Conservation (phyloP, 1,140 invertebrate species). For the Drosophila varians region DNA sequence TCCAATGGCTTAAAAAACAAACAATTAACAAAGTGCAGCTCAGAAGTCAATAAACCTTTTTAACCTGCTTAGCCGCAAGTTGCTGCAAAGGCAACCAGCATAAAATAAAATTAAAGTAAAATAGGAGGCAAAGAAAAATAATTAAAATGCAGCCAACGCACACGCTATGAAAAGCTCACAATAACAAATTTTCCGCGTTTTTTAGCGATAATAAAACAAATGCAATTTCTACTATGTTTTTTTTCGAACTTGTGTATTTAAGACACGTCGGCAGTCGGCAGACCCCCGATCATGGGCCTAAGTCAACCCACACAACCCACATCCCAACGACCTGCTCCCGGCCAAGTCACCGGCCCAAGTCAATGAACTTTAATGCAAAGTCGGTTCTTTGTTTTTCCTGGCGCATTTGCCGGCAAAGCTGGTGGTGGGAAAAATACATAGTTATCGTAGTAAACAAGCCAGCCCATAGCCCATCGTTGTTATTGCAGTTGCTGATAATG, state of each 20-base stretch:
- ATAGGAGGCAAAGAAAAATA: slow-evolving; percentile 50
- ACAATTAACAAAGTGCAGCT: slow-evolving; percentile 37
- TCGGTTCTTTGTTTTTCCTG: slow-evolving; percentile 43
- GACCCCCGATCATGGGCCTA: slow-evolving; percentile 19
- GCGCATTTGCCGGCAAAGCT: slow-evolving; percentile 16
- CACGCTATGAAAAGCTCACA: slow-evolving; percentile 62
- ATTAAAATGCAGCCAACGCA: slow-evolving; percentile 69
- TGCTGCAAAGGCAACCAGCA: slow-evolving; percentile 36
- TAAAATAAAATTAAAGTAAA: slow-evolving; percentile 29
- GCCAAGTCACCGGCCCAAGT: slow-evolving; percentile 20
- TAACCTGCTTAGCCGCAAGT: slow-evolving; percentile 63
- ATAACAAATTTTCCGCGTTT: slow-evolving; percentile 80
- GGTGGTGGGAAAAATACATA: slow-evolving; percentile 34
- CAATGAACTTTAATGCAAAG: slow-evolving; percentile 52
- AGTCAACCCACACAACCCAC: background rate
- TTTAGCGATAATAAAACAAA: slow-evolving; percentile 41
- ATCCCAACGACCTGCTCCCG: background rate
- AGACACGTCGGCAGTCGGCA: slow-evolving; percentile 62
- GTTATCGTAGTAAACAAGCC: slow-evolving; percentile 28
- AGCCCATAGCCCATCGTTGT: slow-evolving; percentile 28
- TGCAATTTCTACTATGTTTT: slow-evolving; percentile 49
- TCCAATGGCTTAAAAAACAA: slow-evolving; percentile 7
- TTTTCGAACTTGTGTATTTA: slow-evolving; percentile 61
- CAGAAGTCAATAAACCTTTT: slow-evolving; percentile 76
- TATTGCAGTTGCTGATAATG: slow-evolving; percentile 57